Percentiles rank a stretch among this genome's conserved stretches.
These are phyloP conservation scores for Coranthus polyacanthus DNA, from an alignment of 2,797 vertebrate genomes.

Conservation along the genomic window DNA sequence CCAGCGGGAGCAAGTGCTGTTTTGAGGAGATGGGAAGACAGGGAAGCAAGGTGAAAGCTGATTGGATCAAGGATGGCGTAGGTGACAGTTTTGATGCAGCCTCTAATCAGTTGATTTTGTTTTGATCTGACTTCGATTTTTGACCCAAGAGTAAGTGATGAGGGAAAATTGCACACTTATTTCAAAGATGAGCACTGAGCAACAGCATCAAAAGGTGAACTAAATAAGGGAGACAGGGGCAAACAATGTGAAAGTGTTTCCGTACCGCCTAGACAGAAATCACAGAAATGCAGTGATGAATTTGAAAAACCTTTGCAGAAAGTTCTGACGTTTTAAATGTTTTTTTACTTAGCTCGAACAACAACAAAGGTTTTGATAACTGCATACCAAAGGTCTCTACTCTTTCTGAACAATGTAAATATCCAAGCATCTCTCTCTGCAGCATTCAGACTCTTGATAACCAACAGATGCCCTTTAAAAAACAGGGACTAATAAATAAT, in stretches of 20 bases:
- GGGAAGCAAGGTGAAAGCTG: constrained; percentile 72
- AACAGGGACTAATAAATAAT: too few relatives aligned
- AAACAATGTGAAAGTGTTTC: constrained; percentile 27
- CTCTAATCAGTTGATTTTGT: constrained; percentile 66
- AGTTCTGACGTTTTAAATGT: too few relatives aligned
- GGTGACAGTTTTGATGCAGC: constrained; percentile 54
- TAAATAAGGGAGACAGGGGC: constrained; percentile 10
- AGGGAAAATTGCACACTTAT: constrained; percentile 43
- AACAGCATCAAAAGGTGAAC: constrained; percentile 43
- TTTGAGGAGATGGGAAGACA: constrained; percentile 50
- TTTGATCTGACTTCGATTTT: constrained; percentile 58
- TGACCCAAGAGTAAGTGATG: constrained; percentile 49
- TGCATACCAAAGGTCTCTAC: neutral
- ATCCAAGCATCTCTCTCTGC: too few relatives aligned
- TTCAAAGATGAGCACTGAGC: constrained; percentile 43
- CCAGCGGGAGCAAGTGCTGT: constrained; percentile 46
- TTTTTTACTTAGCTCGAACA: too few relatives aligned
- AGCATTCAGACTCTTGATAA: too few relatives aligned
- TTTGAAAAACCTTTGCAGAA: too few relatives aligned
- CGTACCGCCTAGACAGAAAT: too few relatives aligned
- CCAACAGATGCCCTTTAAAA: too few relatives aligned
- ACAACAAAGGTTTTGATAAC: constrained; percentile 14
- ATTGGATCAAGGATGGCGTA: constrained; percentile 61
- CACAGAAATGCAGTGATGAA: too few relatives aligned
- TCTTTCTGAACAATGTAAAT: too few relatives aligned